A percentile compares a stretch with the other conserved stretches of the same genome.
Evolutionary conservation across 2,888 invertebrate genomes (phyloP).

Genomic region (Epinotia bilunana): DNA sequence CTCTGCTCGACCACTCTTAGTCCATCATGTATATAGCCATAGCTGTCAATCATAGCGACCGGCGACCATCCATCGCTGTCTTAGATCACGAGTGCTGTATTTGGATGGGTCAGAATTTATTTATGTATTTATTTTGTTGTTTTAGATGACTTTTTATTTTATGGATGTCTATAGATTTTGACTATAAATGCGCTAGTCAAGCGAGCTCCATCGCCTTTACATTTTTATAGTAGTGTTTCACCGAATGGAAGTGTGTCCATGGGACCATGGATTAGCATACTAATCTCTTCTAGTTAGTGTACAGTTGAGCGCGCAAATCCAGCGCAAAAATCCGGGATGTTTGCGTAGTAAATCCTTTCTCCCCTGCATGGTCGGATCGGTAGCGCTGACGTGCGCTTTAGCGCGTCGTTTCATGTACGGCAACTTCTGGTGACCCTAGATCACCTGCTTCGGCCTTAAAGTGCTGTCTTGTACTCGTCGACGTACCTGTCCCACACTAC

Average conservation of each 20-base stretch:
- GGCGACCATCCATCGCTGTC: conserved; percentile 61
- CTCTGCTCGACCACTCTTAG: conserved; percentile 61
- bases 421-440: conserved; percentile 12
- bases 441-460: neutral
- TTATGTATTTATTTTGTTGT: conserved; percentile 60
- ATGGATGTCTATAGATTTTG: conserved; percentile 76
- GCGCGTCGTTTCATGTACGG: neutral
- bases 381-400: conserved; percentile 45
- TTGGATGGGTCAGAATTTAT: conserved; percentile 82
- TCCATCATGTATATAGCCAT: conserved; percentile 71
- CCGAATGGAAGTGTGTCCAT: conserved; percentile 68
- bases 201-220: conserved; percentile 78
- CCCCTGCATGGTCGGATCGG: conserved; percentile 59
- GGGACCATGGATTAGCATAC: conserved; percentile 77
- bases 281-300: conserved; percentile 80
- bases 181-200: conserved; percentile 75
- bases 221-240: conserved; percentile 75
- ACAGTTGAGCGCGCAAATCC: conserved; percentile 68
- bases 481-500: neutral
- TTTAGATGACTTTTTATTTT: conserved; percentile 70
- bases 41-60: conserved; percentile 66
- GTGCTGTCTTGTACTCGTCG: conserved; percentile 12
- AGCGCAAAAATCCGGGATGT: conserved; percentile 63
- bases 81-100: conserved; percentile 73
- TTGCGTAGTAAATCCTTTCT: conserved; percentile 71